These are phyloP conservation scores for Schizothorax lantsangensis DNA, from an alignment of 2,797 vertebrate species.

Conservation along the genomic window DNA sequence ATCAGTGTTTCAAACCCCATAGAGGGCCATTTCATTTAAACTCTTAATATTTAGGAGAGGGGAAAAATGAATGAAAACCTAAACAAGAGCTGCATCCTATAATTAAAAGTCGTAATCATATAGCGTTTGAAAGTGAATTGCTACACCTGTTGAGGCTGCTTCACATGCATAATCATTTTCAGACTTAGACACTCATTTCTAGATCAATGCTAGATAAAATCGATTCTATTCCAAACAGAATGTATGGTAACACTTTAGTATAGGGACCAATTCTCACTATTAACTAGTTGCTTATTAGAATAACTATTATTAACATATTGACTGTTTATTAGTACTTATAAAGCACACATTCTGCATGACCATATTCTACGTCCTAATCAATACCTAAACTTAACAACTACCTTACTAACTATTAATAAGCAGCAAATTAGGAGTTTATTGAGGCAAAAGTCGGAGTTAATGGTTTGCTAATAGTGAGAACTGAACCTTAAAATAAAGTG, in stretches of 20 bases:
- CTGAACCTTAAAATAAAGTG: background rate
- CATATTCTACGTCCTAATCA: background rate
- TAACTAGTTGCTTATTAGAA: background rate
- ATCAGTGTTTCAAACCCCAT: slow-evolving; percentile 80
- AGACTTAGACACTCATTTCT: slow-evolving; percentile 61
- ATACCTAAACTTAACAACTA: background rate
- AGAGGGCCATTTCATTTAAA: slow-evolving; percentile 75
- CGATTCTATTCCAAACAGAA: slow-evolving; percentile 33
- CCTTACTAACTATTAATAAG: no score
- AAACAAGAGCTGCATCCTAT: slow-evolving; percentile 67
- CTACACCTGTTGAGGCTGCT: slow-evolving; percentile 65
- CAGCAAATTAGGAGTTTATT: no score
- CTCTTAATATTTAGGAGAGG: slow-evolving; percentile 71
- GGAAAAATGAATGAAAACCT: slow-evolving; percentile 57
- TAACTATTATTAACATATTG: background rate
- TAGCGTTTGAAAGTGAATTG: slow-evolving; percentile 75
- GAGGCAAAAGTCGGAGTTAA: background rate
- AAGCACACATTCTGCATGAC: background rate
- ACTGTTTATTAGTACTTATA: background rate
- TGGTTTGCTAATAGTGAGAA: background rate
- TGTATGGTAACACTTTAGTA: background rate
- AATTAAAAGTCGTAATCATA: slow-evolving; percentile 81
- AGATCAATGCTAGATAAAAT: slow-evolving; percentile 52
- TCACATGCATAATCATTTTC: slow-evolving; percentile 69
- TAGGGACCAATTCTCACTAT: background rate